Evolutionary conservation across 2,797 vertebrate genomes (phyloP), one percentile per base, ranked within the genome.

Genomic region (Microchirus variegatus): DNA sequence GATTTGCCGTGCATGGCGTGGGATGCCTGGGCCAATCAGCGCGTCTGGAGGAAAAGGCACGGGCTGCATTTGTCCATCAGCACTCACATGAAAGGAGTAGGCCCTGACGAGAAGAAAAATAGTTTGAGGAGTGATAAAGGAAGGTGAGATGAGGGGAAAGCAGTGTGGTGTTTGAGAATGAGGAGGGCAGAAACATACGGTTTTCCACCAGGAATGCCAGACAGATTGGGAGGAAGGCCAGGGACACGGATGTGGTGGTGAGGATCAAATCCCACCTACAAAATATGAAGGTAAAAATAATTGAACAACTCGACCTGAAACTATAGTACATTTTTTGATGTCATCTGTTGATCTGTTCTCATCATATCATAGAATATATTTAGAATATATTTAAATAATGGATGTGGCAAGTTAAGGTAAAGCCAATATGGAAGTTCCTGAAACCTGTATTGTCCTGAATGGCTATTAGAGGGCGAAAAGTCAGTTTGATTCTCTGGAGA

Each of bases 181-280:
- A 10, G 6, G 19, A 26, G 18, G 18, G 43, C 5, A 17, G 19
- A 41, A 44, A 87, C 87, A 0, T 93, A 98, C 96, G 96, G 96
- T 88, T 98, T 98, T 77, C 97, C 96, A 2, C 96, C 96, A 0
- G 97, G 95, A 80, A 97, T 96, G 72, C 96, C 96, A 0, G 96
- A 93, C 46, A 98, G 91, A 83, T 94, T 95, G 0, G 95, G 91
- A 70, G 96, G 95, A 66, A 98, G 93, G 18, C 95, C 96, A 0
- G 96, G 94, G 37, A 96, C 93, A 77, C 97, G 89, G 92, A 98
- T 97, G 87, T 95, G 93, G 0, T 96, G 95, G 59, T 98, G 97
- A 2, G 96, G 96, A 86, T 98, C 97, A 22, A 98, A 98, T 19
- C 96, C 95, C 22, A 96, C 95, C 97, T 98, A 62, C 57, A 13